Percentiles rank a stretch among this genome's conserved stretches.
These are phyloP conservation scores for Antigone vipio DNA, from an alignment of 2,113 vertebrate species.

Conservation along the genomic window DNA sequence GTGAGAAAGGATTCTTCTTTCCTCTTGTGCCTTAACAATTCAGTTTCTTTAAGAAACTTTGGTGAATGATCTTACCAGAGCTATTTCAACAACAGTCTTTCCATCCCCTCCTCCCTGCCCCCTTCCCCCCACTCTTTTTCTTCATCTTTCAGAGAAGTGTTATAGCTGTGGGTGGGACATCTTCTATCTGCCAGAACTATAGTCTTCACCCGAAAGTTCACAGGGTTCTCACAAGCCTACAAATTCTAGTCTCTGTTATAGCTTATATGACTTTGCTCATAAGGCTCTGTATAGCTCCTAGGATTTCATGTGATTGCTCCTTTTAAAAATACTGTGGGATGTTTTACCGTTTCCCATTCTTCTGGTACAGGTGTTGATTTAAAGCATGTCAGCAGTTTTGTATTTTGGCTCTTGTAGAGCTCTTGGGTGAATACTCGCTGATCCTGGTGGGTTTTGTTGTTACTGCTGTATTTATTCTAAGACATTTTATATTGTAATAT, in stretches of 20 bases:
- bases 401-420: not conserved
- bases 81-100: not conserved
- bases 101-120: not conserved
- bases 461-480: not conserved
- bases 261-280: not conserved
- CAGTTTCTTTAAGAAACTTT: not conserved
- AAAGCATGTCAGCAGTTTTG: not conserved
- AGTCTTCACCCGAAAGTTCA: not conserved
- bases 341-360: not conserved
- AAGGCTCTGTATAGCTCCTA: not conserved
- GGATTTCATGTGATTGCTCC: not conserved
- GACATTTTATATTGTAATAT: not conserved
- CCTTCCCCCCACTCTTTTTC: not conserved
- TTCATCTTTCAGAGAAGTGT: not conserved
- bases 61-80: not conserved
- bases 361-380: not conserved
- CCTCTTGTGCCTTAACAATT: not conserved
- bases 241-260: not conserved
- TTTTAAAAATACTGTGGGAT: not conserved
- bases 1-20: not conserved
- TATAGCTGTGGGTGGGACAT: not conserved
- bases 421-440: not conserved
- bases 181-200: not conserved
- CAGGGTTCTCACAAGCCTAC: accelerated
- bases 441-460: not conserved